Conservation (phyloP, 2,797 vertebrate genomes). For the Arvicola amphibius region DNA sequence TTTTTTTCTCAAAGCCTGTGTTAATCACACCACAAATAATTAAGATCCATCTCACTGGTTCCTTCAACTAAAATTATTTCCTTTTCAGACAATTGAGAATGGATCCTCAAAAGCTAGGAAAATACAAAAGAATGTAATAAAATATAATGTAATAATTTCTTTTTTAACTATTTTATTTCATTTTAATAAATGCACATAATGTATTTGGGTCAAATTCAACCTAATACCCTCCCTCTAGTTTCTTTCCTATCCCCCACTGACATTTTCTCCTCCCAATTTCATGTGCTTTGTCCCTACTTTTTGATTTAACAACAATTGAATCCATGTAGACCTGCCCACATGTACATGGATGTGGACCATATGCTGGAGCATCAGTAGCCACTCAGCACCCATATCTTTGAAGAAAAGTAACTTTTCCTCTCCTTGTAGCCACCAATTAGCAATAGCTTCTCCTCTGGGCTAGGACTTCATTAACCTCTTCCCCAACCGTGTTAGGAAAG, state of each 20-base stretch:
- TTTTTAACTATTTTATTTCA: not conserved
- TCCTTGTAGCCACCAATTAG: not conserved
- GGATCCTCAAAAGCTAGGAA: conserved; percentile 12
- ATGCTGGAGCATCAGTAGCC: not conserved
- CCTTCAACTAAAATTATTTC: not conserved
- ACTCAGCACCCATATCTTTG: not conserved
- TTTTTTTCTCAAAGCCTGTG: not conserved
- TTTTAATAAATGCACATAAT: not conserved
- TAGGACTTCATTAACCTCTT: not conserved
- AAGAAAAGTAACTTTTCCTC: not conserved
- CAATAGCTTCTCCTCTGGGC: not conserved
- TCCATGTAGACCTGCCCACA: not conserved
- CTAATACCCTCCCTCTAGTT: not conserved
- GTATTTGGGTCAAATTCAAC: not conserved
- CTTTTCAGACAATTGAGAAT: not conserved
- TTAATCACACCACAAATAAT: not conserved
- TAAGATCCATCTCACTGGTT: conserved; percentile 17
- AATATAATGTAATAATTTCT: not conserved
- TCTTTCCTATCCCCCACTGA: not conserved
- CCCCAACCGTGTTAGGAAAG: not conserved
- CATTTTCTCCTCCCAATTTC: not conserved
- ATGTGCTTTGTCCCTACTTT: not conserved
- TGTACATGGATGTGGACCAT: not conserved
- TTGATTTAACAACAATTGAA: not conserved
- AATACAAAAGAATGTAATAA: not conserved